Percentiles rank a stretch among this genome's conserved stretches.
phyloP scores from a whole-genome alignment of 2,797 vertebrate genomes.

The Tragelaphus eurycerus region DNA sequence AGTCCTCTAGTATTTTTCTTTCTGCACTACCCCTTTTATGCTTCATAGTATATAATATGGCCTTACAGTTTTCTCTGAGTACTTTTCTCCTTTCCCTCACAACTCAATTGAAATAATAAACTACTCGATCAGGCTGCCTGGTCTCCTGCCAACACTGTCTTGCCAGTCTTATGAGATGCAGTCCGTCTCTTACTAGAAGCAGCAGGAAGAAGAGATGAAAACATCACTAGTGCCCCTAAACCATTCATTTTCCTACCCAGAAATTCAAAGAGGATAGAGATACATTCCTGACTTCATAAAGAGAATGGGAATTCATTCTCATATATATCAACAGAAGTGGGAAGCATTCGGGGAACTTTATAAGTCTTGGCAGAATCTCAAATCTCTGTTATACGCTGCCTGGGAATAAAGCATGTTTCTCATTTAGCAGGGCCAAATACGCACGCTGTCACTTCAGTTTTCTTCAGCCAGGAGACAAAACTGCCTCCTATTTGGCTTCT shows the following conservation, averaged over 20 bases:
- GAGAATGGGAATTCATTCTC: slow-evolving; percentile 61
- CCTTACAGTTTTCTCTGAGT: slow-evolving; percentile 61
- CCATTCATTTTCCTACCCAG: slow-evolving; percentile 66
- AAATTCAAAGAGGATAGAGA: slow-evolving; percentile 46
- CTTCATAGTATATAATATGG: slow-evolving; percentile 49
- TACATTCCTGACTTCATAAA: slow-evolving; percentile 54
- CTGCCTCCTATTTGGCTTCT: not conserved
- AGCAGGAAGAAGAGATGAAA: slow-evolving; percentile 64
- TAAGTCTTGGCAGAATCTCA: slow-evolving; percentile 53
- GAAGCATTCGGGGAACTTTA: not conserved
- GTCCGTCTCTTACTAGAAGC: slow-evolving; percentile 54
- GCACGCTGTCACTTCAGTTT: not conserved
- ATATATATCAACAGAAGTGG: slow-evolving; percentile 50
- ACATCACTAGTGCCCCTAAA: slow-evolving; percentile 57
- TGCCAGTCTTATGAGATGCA: slow-evolving; percentile 68
- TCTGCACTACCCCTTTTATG: slow-evolving; percentile 6
- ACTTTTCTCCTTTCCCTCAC: slow-evolving; percentile 58
- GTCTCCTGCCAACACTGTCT: slow-evolving; percentile 59
- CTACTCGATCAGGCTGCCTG: slow-evolving; percentile 61
- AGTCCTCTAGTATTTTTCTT: slow-evolving; percentile 50
- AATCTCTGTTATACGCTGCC: slow-evolving; percentile 30
- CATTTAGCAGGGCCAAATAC: not conserved
- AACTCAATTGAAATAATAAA: slow-evolving; percentile 74
- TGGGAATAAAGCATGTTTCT: slow-evolving; percentile 44
- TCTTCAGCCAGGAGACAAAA: not conserved